Evolutionary conservation across 2,113 vertebrate species (phyloP).

Genomic region (Tilapia sparmanii): DNA sequence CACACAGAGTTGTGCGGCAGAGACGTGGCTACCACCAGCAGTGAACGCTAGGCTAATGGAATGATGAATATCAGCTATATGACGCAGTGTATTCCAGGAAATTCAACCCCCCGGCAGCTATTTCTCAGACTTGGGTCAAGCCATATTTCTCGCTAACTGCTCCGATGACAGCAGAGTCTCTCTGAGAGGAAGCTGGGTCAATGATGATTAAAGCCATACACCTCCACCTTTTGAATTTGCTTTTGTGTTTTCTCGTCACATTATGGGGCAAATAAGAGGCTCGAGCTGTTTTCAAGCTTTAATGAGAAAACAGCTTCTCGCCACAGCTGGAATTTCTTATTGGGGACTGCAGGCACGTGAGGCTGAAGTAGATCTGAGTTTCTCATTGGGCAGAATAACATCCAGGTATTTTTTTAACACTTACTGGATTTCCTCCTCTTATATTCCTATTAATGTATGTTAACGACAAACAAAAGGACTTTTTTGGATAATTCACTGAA

Average conservation of each 20-base stretch:
- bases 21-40: background rate
- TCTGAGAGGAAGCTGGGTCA: conserved; percentile 35
- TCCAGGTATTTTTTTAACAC: background rate
- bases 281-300: background rate
- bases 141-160: conserved; percentile 41
- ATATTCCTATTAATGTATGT: background rate
- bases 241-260: background rate
- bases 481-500: background rate
- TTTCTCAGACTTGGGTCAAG: conserved; percentile 1
- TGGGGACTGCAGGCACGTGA: background rate
- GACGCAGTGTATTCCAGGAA: conserved; percentile 49
- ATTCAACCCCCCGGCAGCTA: conserved; percentile 15
- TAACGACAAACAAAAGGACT: background rate
- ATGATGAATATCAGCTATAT: conserved; percentile 34
- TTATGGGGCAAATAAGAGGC: background rate
- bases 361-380: background rate
- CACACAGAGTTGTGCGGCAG: background rate
- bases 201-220: conserved; percentile 5
- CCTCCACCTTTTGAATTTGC: background rate
- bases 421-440: background rate
- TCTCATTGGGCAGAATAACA: background rate
- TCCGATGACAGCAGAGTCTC: conserved; percentile 12
- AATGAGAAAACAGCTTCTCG: background rate
- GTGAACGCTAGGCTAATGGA: conserved; percentile 28
- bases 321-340: background rate